Evolutionary conservation across 1,140 invertebrate genomes (phyloP), one percentile per base, ranked within the genome.

Genomic region (Tenebrio molitor): DNA sequence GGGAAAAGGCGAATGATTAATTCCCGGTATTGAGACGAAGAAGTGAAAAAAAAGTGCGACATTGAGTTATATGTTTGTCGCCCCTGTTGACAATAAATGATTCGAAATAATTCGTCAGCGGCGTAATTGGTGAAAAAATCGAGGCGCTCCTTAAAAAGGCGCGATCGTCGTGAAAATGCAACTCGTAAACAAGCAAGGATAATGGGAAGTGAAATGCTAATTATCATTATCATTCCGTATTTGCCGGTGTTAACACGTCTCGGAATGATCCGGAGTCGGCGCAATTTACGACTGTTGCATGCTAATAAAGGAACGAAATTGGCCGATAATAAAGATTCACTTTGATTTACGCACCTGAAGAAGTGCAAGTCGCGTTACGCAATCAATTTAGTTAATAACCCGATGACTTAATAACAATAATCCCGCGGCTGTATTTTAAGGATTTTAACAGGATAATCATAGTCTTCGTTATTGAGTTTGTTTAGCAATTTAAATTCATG

Each of bases 391-490:
- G 36, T 39, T 39, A 58, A 58, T 58, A 58, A 58, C 50, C 14
- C 21, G 50, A 58, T 58, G 50, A 58, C 50, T 58, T 58, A 58
- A 58, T 58, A 58, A 58, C 23, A 58, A 58, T 58, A 29, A 33
- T 58, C 50, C 50, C 14, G 21, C 10, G 50, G 50, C 50, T 29
- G 23, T 58, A 12, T 58, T 58, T 58, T 58, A 58, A 58, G 50
- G 50, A 58, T 58, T 58, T 58, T 58, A 58, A 58, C 50, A 58
- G 50, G 50, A 58, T 58, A 58, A 58, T 58, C 12, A 58, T 25
- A 58, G 46, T 21, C 7, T 12, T 53, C 7, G 46, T 53, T 53
- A 53, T 53, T 23, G 14, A 53, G 50, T 58, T 58, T 58, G 50
- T 58, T 58, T 58, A 58, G 50, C 50, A 58, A 58, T 58, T 58